Base-by-base conservation (phyloP, 2,888 invertebrate genomes). In the Dicyrtoma fusca region DNA sequence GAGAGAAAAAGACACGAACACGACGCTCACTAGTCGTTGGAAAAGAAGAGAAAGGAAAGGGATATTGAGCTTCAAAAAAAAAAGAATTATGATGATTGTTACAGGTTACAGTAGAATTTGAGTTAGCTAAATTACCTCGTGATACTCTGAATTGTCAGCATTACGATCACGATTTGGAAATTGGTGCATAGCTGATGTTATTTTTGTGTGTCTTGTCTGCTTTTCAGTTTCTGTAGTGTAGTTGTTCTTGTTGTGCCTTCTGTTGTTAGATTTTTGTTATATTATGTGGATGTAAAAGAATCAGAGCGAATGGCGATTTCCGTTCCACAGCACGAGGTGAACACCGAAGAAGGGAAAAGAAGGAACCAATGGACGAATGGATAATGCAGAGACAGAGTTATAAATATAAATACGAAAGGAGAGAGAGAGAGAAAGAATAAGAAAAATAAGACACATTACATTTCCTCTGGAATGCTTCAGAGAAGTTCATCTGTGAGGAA, bases 281-380 rank as follows among this genome's bases (percentile, higher is more conserved):
- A n/a, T n/a, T n/a, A n/a, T 64, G 49, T 64, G 62, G 17, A 64
- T 68, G 49, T 26, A 34, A 53, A 63, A 70, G 21, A 61, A 61
- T 62, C 69, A 69, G 69, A 68, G 71, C 70, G 55, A 68, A 63
- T 68, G 53, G 74, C 62, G 62, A 74, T 74, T 74, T 74, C 72
- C 72, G 71, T 74, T 74, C 71, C 74, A 66, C 74, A 74, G 74
- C 72, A 61, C 63, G 74, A 74, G 72, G 51, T 61, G 59, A 65
- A 34, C 4, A 34, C 34, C 34, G 34, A 8, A 34, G 57, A 59
- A 51, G 51, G 8, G 17, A 10, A 26, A 34, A 71, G 11, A 44
- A 42, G 23, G 44, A 17, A 34, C 14, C 4, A 34, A 34, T 34
- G 34, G 34, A 34, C n/a, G n/a, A 62, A 34, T 34, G 34, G 34